Conservation (phyloP, 2,888 invertebrate species). For the Acanthosepion esculentum region DNA sequence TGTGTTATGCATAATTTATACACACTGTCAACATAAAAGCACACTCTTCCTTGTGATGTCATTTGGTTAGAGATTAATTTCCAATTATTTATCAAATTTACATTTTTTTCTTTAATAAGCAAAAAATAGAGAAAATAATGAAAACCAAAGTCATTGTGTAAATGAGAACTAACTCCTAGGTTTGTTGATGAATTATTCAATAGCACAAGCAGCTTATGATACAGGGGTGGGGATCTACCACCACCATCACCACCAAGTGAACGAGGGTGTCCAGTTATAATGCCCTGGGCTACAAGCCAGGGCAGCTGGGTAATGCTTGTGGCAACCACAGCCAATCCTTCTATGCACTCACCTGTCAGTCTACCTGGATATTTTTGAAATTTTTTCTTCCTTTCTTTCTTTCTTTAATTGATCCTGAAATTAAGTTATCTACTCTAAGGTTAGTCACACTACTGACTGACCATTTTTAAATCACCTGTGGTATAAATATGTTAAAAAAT, state of each 20-base stretch:
- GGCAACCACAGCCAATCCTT: conserved; percentile 6
- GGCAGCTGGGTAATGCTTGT: background rate
- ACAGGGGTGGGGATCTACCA: background rate
- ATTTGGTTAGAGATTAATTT: background rate
- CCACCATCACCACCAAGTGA: background rate
- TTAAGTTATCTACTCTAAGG: background rate
- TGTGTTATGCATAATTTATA: too few species aligned
- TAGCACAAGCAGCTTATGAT: background rate
- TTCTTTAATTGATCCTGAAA: conserved; percentile 2
- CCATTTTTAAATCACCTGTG: background rate
- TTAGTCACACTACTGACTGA: background rate
- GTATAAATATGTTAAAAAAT: background rate
- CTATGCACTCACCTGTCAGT: background rate
- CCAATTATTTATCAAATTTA: background rate
- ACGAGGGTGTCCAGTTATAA: background rate
- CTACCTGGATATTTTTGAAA: background rate
- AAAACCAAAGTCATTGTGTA: background rate
- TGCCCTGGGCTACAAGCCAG: conserved; percentile 21
- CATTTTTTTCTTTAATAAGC: background rate
- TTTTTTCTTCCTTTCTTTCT: background rate
- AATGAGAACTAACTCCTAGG: background rate
- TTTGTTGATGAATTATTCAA: background rate
- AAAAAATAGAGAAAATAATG: background rate
- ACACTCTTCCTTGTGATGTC: background rate
- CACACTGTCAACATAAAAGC: too few species aligned